Conservation (phyloP, 2,888 invertebrate species). For the Tenthredo mesomela region DNA sequence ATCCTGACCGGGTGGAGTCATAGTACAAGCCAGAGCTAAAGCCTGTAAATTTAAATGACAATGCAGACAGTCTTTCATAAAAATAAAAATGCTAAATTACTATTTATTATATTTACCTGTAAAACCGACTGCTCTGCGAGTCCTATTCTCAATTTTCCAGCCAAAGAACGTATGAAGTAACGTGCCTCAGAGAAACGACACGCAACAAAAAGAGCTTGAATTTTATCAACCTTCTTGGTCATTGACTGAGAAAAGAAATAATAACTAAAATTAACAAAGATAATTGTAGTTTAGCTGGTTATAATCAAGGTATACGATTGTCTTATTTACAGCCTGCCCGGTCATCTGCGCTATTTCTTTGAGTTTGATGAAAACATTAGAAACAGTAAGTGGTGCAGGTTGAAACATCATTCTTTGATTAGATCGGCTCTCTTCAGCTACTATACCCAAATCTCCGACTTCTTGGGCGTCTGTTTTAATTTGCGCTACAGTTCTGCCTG, state of each 20-base stretch:
- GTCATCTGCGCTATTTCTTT: slow-evolving; percentile 93
- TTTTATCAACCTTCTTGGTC: slow-evolving; percentile 93
- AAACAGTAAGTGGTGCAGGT: slow-evolving; percentile 88
- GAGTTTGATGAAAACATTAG: slow-evolving; percentile 89
- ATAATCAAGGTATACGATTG: background rate
- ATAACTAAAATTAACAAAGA: slow-evolving; percentile 38
- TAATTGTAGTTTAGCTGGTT: background rate
- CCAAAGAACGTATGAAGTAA: slow-evolving; percentile 93
- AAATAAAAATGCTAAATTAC: background rate
- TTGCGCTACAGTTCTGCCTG: slow-evolving; percentile 91
- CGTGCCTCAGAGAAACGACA: slow-evolving; percentile 93
- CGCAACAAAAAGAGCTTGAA: slow-evolving; percentile 95
- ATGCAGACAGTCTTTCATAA: background rate
- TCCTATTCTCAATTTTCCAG: slow-evolving; percentile 97
- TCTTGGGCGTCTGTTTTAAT: slow-evolving; percentile 86
- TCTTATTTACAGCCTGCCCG: slow-evolving; percentile 84
- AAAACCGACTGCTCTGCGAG: slow-evolving; percentile 98
- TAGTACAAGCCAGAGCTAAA: slow-evolving; percentile 90
- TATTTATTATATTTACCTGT: slow-evolving; percentile 71
- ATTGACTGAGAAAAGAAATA: slow-evolving; percentile 80
- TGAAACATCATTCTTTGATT: slow-evolving; percentile 94
- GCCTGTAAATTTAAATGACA: slow-evolving; percentile 81
- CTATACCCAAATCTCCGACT: slow-evolving; percentile 94
- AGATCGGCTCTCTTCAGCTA: slow-evolving; percentile 91
- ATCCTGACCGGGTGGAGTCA: slow-evolving; percentile 87